Evolutionary conservation across 2,888 invertebrate genomes (phyloP), one percentile per base, ranked within the genome.

Genomic region (Drosophila merina): DNA sequence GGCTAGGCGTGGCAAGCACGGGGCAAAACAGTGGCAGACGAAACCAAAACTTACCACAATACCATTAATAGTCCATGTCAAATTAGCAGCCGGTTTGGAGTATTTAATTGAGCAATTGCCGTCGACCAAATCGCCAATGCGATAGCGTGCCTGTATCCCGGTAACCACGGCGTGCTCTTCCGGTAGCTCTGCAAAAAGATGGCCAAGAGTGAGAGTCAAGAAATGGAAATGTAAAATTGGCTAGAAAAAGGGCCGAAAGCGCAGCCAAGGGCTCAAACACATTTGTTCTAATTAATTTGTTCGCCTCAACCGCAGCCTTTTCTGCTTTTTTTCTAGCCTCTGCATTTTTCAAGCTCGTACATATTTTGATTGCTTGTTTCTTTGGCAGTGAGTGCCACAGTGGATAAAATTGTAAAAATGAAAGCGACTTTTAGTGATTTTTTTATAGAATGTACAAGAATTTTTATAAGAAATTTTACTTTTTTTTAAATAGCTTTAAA

Each of bases 1-100:
- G 56, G 48, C 6, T 49, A 55, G 56, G 48, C 48, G 69, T 47
- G 52, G 48, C 59, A 20, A 50, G 50, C 47, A 12, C 33, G 51
- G 10, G 42, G 49, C 49, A 47, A n/a, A 36, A 38, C 68, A 45
- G 50, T 38, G 56, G 67, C 57, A 70, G 72, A 58, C 66, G 75
- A 79, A 87, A 82, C 86, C 88, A 79, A 88, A 86, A 90, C 91
- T 91, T 89, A 91, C 91, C 91, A 91, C 92, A 87, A 91, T 89
- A 80, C 93, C 93, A 90, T 94, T 94, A 88, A 93, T 92, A 88
- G 92, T 92, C 93, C 93, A 94, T 74, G 93, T 93, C 84, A 94
- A 91, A 91, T 93, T 94, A 75, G 93, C 93, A 70, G 93, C 93
- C 68, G 94, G 94, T 84, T 92, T 92, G 38, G 94, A 93, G 82